phyloP scores from a whole-genome alignment of 2,113 vertebrate genomes.

The Eira barbara region DNA sequence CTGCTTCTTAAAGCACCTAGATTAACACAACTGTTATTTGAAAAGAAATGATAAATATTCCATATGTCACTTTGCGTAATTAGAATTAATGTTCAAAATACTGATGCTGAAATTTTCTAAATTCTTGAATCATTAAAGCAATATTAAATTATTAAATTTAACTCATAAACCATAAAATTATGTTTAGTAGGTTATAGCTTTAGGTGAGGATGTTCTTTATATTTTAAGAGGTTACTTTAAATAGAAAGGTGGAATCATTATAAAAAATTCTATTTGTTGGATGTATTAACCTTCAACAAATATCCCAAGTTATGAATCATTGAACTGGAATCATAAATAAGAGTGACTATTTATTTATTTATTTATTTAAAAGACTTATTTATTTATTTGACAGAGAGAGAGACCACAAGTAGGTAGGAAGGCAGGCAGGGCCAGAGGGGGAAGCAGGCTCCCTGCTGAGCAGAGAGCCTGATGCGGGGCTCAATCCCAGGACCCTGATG shows the following conservation, averaged over 20 bases:
- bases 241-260: neutral
- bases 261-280: neutral
- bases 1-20: neutral
- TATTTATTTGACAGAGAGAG: too few relatives aligned
- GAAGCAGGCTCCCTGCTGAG: too few relatives aligned
- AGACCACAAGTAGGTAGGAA: too few relatives aligned
- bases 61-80: neutral
- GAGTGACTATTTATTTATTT: neutral
- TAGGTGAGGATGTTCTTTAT: neutral
- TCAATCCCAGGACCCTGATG: too few relatives aligned
- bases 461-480: too few relatives aligned
- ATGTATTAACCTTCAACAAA: constrained; percentile 19
- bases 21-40: neutral
- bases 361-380: too few relatives aligned
- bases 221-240: neutral
- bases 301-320: neutral
- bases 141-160: neutral
- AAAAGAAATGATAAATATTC: neutral
- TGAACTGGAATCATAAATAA: neutral
- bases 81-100: neutral
- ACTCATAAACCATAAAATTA: neutral
- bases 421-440: too few relatives aligned
- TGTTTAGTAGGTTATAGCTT: neutral
- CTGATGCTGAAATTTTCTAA: neutral
- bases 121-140: neutral